Conservation (phyloP, 2,113 vertebrate species). For the Anhinga rufa region DNA sequence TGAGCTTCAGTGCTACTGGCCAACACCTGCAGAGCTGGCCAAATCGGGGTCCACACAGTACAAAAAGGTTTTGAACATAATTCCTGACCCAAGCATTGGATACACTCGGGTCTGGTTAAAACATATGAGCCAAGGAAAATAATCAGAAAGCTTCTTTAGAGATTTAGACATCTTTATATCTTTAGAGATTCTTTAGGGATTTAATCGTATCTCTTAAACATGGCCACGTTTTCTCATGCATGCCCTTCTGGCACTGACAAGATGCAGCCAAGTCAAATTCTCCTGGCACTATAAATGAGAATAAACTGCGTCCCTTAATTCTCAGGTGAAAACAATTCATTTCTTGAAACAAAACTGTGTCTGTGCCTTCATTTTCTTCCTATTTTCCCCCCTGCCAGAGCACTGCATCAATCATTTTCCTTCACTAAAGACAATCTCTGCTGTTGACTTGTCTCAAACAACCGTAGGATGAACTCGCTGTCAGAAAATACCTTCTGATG, state of each 20-base stretch:
- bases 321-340: not conserved
- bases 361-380: not conserved
- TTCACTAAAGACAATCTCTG: not conserved
- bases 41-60: not conserved
- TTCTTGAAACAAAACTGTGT: not conserved
- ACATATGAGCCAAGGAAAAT: not conserved
- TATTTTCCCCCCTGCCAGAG: not conserved
- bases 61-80: not conserved
- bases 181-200: not conserved
- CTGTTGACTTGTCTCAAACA: not conserved
- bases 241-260: not conserved
- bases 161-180: too few relatives aligned
- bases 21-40: not conserved
- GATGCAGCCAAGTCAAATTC: not conserved
- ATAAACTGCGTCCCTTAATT: not conserved
- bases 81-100: not conserved
- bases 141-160: not conserved
- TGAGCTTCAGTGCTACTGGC: not conserved
- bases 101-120: not conserved
- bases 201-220: not conserved
- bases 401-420: not conserved
- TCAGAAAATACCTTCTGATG: not conserved
- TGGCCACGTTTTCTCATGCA: accelerated
- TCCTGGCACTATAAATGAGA: not conserved
- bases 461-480: not conserved